These are phyloP conservation scores for Macrocentrus cingulum DNA, from an alignment of 1,140 invertebrate species.

Conservation along the genomic window DNA sequence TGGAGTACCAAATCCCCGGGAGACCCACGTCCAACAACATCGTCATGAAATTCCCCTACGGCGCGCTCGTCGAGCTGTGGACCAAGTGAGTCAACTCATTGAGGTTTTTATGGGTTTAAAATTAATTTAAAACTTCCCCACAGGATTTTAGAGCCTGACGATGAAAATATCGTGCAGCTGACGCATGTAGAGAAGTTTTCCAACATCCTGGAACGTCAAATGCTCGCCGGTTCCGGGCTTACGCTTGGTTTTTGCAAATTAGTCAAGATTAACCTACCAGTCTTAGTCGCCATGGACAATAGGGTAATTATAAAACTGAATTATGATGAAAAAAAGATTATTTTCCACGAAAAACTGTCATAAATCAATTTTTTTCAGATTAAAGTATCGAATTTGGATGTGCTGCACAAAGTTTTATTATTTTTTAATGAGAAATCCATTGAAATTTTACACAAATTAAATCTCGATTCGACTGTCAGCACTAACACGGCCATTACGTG, in stretches of 20 bases:
- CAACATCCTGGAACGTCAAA: constrained; percentile 36
- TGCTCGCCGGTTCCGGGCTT: constrained; percentile 31
- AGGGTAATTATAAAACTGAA: constrained; percentile 33
- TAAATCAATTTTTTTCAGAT: constrained; percentile 48
- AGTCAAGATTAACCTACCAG: constrained; percentile 38
- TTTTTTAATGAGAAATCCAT: constrained; percentile 44
- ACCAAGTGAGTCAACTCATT: constrained; percentile 32
- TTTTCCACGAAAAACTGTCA: no score
- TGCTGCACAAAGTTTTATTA: constrained; percentile 38
- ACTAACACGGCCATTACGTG: constrained; percentile 1
- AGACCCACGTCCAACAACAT: constrained; percentile 37
- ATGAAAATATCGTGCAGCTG: constrained; percentile 7
- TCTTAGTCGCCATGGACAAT: constrained; percentile 38
- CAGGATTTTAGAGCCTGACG: constrained; percentile 16
- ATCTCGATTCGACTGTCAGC: constrained; percentile 24
- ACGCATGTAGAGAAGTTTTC: constrained; percentile 41
- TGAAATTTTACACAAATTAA: constrained; percentile 34
- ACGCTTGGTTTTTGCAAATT: constrained; percentile 41
- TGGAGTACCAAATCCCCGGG: constrained; percentile 43
- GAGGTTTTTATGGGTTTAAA: constrained; percentile 11
- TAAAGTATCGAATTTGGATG: constrained; percentile 35
- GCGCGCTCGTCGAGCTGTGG: constrained; percentile 37
- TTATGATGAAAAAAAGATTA: no score
- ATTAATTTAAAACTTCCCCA: constrained; percentile 32
- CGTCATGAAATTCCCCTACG: constrained; percentile 33